These are phyloP conservation scores for Myoxocephalus aenaeus DNA, from an alignment of 2,797 vertebrate genomes.

Conservation along the genomic window DNA sequence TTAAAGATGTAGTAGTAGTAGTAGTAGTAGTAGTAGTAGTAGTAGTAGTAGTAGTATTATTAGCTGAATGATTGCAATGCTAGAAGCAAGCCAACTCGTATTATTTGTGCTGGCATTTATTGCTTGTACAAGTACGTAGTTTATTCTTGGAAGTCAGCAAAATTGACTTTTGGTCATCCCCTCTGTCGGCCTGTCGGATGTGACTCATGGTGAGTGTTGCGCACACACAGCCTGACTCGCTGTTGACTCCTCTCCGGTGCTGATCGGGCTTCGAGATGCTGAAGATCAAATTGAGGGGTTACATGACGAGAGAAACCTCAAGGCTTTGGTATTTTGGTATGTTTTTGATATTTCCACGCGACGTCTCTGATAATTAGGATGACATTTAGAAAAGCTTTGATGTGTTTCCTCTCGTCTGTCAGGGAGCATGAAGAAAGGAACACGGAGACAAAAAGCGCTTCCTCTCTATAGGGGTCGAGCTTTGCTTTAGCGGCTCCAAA, in stretches of 20 bases:
- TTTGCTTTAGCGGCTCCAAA: slow-evolving; percentile 19
- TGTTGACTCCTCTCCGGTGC: slow-evolving; percentile 40
- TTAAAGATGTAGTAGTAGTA: not conserved
- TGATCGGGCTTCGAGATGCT: slow-evolving; percentile 36
- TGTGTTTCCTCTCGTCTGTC: slow-evolving; percentile 57
- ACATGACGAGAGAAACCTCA: slow-evolving; percentile 50
- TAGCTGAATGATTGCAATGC: not conserved
- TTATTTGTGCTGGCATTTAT: not conserved
- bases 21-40: too few relatives aligned
- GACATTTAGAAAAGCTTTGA: slow-evolving; percentile 75
- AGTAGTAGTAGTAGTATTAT: not conserved
- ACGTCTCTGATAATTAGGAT: slow-evolving; percentile 73
- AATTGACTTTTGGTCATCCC: slow-evolving; percentile 35
- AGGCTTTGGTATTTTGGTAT: slow-evolving; percentile 71
- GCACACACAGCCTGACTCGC: slow-evolving; percentile 26
- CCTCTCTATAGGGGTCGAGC: slow-evolving; percentile 4
- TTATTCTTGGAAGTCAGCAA: slow-evolving; percentile 26
- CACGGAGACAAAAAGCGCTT: slow-evolving; percentile 18
- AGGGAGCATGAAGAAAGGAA: slow-evolving; percentile 35
- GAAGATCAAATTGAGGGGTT: slow-evolving; percentile 51
- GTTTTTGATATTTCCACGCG: slow-evolving; percentile 66
- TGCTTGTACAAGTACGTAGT: not conserved
- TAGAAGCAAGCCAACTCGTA: not conserved
- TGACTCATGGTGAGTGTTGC: slow-evolving; percentile 50
- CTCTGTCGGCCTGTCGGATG: slow-evolving; percentile 15